A percentile compares a stretch with the other conserved stretches of the same genome.
Evolutionary conservation across 1,140 invertebrate species (phyloP).

Genomic region (Uloborus diversus): DNA sequence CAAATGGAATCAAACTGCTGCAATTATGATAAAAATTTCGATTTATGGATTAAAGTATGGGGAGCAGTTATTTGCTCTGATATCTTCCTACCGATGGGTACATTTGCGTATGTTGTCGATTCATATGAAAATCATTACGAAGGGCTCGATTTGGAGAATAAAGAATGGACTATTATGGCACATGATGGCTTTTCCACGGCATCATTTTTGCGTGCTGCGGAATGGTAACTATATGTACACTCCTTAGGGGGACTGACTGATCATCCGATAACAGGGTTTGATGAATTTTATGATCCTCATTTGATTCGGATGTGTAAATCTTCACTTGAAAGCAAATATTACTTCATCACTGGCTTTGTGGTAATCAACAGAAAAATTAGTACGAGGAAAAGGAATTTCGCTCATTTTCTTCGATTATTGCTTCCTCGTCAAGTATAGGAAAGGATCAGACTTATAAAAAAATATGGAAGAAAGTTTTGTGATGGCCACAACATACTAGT

Average conservation of each 20-base stretch:
- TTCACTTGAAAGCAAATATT: too few relatives aligned
- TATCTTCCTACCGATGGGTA: not conserved
- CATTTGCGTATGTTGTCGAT: not conserved
- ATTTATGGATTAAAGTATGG: not conserved
- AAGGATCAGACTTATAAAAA: too few relatives aligned
- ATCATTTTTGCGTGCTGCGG: not conserved
- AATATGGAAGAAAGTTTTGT: too few relatives aligned
- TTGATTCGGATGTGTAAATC: too few relatives aligned
- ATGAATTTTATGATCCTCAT: not conserved
- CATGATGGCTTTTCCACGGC: not conserved
- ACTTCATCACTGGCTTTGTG: too few relatives aligned
- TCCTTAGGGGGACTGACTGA: not conserved
- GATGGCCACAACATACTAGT: too few relatives aligned
- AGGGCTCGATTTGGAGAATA: not conserved
- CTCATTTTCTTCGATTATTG: too few relatives aligned
- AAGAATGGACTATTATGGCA: not conserved
- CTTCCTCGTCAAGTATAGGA: too few relatives aligned
- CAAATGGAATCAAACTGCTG: not conserved
- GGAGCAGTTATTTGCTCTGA: not conserved
- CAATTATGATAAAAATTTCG: not conserved
- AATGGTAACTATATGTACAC: not conserved
- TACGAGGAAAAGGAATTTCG: too few relatives aligned
- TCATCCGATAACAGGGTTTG: not conserved
- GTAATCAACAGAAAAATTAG: too few relatives aligned
- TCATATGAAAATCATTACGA: not conserved